These are phyloP conservation scores for Apis cerana DNA, from an alignment of 1,140 invertebrate genomes.

Conservation along the genomic window DNA sequence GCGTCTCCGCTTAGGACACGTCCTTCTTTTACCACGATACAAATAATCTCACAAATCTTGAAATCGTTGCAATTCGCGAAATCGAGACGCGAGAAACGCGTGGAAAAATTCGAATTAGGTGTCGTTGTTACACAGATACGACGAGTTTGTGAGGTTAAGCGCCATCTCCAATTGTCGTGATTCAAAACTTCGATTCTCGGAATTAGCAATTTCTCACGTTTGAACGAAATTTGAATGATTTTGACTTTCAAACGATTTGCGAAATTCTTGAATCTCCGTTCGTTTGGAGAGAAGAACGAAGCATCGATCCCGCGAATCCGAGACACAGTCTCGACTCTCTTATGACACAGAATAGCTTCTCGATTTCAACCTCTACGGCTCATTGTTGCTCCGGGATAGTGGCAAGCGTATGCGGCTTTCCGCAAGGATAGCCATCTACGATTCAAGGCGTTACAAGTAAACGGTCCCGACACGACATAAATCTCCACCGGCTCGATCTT, in stretches of 20 bases:
- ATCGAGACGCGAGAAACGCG: too few relatives aligned
- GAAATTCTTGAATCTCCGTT: neutral
- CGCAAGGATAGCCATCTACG: conserved; percentile 72
- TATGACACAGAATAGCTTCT: conserved; percentile 25
- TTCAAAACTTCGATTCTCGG: too few relatives aligned
- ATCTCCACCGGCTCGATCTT: conserved; percentile 72
- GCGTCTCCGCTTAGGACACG: neutral
- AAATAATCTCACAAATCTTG: conserved; percentile 15
- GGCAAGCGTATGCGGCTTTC: conserved; percentile 57
- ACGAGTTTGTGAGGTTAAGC: too few relatives aligned
- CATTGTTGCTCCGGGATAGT: conserved; percentile 48
- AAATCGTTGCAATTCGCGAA: neutral
- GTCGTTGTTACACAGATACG: too few relatives aligned
- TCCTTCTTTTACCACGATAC: neutral
- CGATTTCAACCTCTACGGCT: conserved; percentile 67
- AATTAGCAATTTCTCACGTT: too few relatives aligned
- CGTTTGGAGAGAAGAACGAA: fast-evolving
- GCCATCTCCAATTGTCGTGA: too few relatives aligned
- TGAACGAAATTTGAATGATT: too few relatives aligned
- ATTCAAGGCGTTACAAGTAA: conserved; percentile 78
- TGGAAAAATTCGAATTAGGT: neutral
- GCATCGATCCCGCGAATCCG: too few relatives aligned
- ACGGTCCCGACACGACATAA: conserved; percentile 72
- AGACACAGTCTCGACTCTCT: neutral
- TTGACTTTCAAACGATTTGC: too few relatives aligned